Percentiles rank a stretch among this genome's conserved stretches.
Evolutionary conservation across 2,113 vertebrate genomes (phyloP).

Genomic region (Nothobranchius kuhntae): DNA sequence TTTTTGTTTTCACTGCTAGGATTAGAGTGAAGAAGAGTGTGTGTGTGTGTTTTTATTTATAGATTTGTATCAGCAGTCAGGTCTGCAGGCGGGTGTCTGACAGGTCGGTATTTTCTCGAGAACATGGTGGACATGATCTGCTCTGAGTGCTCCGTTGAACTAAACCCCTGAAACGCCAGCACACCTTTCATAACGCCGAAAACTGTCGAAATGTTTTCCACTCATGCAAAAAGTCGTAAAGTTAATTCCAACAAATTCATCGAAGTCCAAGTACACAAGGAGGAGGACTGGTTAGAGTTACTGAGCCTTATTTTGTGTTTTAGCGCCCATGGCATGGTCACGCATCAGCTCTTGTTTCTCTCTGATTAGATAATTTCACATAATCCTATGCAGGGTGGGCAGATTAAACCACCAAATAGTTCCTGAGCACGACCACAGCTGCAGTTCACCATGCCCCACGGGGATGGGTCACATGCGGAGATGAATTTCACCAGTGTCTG

Average conservation of each 20-base stretch:
- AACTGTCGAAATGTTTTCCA: conserved; percentile 4
- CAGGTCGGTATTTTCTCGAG: too few species aligned
- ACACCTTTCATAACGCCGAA: not conserved
- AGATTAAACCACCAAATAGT: not conserved
- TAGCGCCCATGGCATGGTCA: conserved; percentile 10
- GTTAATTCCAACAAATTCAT: conserved; percentile 17
- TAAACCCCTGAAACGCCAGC: not conserved
- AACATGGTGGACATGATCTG: not conserved
- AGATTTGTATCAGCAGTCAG: too few species aligned
- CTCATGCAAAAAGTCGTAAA: conserved; percentile 13
- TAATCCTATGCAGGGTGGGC: conserved; percentile 37
- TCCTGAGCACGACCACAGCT: too few species aligned
- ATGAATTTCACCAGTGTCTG: too few species aligned
- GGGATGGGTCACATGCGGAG: too few species aligned
- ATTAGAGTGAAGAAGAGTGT: conserved; percentile 1
- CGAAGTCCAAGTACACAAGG: conserved; percentile 24
- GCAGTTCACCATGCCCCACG: too few species aligned
- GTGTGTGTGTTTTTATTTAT: too few species aligned
- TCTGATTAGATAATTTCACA: conserved; percentile 8
- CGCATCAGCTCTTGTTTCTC: conserved; percentile 26
- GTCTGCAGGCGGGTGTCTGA: too few species aligned
- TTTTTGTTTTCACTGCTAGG: not conserved
- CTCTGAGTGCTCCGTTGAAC: not conserved
- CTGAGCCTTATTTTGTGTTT: conserved; percentile 33
- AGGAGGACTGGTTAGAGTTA: conserved; percentile 34